Conservation (phyloP, 2,888 invertebrate species). For the Perizoma flavofasciatum region DNA sequence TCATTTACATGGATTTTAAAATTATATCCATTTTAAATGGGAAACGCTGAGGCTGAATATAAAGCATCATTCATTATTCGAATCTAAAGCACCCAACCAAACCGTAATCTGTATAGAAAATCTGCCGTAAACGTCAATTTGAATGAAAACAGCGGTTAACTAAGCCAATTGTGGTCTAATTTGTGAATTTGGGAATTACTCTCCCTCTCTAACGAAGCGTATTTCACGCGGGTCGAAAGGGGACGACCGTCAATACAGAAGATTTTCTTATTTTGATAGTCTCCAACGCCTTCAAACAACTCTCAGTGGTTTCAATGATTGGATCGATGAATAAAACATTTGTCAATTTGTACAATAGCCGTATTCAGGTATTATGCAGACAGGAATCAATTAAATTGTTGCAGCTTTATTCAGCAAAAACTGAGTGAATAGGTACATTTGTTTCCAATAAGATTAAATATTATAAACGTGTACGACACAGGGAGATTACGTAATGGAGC, state of each 20-base stretch:
- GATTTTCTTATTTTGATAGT: conserved; percentile 63
- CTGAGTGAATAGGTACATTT: conserved; percentile 36
- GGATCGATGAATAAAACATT: conserved; percentile 80
- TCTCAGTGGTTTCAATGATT: conserved; percentile 74
- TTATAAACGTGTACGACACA: conserved; percentile 4
- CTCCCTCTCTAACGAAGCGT: conserved; percentile 40
- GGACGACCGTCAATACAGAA: conserved; percentile 41
- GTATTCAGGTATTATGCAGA: conserved; percentile 67
- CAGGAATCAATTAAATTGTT: conserved; percentile 68
- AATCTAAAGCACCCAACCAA: conserved; percentile 36
- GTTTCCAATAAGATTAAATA: conserved; percentile 15
- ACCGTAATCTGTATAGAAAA: conserved; percentile 32
- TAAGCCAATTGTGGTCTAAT: conserved; percentile 71
- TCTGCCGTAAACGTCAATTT: conserved; percentile 44
- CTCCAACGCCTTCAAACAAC: conserved; percentile 73
- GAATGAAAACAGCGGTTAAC: conserved; percentile 69
- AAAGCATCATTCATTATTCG: conserved; percentile 41
- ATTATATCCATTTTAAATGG: conserved; percentile 8
- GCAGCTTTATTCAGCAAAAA: conserved; percentile 42
- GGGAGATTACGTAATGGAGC: conserved; percentile 16
- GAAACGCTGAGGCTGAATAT: conserved; percentile 4
- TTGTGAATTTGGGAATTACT: conserved; percentile 47
- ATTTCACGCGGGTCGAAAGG: conserved; percentile 39
- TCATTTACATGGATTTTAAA: conserved; percentile 2
- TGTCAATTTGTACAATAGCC: conserved; percentile 77